phyloP scores from a whole-genome alignment of 2,797 vertebrate species.

The Poecilia picta region DNA sequence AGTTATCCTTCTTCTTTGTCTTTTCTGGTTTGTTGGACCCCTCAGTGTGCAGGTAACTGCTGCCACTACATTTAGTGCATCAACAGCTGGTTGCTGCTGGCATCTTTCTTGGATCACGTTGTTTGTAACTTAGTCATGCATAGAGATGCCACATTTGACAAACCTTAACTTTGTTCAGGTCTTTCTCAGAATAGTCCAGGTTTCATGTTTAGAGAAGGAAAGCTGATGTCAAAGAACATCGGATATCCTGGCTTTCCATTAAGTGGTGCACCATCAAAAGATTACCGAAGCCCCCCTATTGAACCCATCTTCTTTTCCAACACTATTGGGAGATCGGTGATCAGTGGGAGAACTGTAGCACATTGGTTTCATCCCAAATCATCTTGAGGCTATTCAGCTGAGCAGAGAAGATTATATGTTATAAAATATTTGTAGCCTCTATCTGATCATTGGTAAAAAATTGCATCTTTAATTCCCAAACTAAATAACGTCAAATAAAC shows the following conservation, averaged over 20 bases:
- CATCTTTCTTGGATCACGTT: background rate
- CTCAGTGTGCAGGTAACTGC: background rate
- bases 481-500: background rate
- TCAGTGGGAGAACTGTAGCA: background rate
- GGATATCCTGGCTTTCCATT: background rate
- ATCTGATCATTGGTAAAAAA: background rate
- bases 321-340: background rate
- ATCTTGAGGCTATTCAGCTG: background rate
- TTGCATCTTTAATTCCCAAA: background rate
- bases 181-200: background rate
- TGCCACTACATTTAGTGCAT: background rate
- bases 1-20: background rate
- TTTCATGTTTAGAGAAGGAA: background rate
- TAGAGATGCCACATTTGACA: background rate
- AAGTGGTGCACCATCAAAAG: too few relatives aligned
- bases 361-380: background rate
- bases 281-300: background rate
- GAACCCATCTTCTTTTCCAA: background rate
- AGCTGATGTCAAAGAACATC: background rate
- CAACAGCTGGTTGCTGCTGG: background rate
- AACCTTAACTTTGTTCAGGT: background rate
- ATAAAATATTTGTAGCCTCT: background rate
- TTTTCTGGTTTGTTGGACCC: background rate
- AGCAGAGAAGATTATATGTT: background rate
- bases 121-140: background rate